Evolutionary conservation across 2,113 vertebrate genomes (phyloP).

Genomic region (Pycnonotus jocosus): DNA sequence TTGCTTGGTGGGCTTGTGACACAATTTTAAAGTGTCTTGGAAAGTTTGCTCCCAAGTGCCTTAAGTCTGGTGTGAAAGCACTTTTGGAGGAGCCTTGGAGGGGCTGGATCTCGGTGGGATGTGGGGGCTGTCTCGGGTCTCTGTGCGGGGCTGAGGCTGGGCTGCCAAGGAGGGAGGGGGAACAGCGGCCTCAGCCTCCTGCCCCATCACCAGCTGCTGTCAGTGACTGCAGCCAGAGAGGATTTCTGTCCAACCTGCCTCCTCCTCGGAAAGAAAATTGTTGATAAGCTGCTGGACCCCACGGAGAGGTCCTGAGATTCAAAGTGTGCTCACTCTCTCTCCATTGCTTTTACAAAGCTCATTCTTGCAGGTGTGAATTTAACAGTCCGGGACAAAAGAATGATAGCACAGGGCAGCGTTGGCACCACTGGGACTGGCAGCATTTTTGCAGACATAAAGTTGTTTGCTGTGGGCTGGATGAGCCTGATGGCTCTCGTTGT

Average conservation of each 20-base stretch:
- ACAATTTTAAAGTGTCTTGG: accelerated
- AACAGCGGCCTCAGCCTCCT: not conserved
- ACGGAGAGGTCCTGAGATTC: not conserved
- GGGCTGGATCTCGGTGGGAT: not conserved
- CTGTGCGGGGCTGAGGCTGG: accelerated
- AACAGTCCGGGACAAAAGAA: not conserved
- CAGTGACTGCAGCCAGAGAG: not conserved
- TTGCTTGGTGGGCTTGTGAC: not conserved
- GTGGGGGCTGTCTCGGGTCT: not conserved
- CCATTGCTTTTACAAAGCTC: not conserved
- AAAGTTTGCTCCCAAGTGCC: not conserved
- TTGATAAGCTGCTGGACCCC: not conserved
- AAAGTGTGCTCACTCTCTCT: accelerated
- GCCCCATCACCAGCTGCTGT: not conserved
- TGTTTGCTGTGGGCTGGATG: not conserved
- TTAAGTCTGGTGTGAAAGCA: not conserved
- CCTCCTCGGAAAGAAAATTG: not conserved
- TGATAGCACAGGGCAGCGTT: not conserved
- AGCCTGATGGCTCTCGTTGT: not conserved
- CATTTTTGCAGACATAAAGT: not conserved
- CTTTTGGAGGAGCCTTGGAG: not conserved
- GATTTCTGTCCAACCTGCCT: not conserved
- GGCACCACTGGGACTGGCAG: not conserved
- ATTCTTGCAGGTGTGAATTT: not conserved
- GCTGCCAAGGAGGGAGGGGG: not conserved